phyloP scores from a whole-genome alignment of 2,797 vertebrate genomes.

The Eleutherodactylus coqui region DNA sequence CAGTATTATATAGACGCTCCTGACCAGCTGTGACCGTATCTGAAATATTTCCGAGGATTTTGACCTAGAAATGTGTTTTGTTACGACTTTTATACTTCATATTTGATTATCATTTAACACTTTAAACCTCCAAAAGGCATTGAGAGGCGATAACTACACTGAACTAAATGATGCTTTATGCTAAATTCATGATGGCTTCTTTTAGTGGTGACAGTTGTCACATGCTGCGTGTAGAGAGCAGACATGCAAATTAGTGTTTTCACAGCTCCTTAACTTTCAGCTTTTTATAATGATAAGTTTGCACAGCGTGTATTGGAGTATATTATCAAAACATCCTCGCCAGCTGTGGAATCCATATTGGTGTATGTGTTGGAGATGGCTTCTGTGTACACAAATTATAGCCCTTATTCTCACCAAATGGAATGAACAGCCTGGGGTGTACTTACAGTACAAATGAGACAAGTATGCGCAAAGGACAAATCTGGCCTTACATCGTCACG shows the following conservation, averaged over 20 bases:
- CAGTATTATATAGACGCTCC: not conserved
- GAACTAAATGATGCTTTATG: not conserved
- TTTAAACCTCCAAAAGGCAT: not conserved
- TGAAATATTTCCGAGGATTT: not conserved
- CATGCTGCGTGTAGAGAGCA: not conserved
- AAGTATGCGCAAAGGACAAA: not conserved
- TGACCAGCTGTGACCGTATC: not conserved
- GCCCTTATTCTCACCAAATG: not conserved
- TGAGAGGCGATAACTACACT: not conserved
- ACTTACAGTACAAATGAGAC: not conserved
- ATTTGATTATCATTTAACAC: not conserved
- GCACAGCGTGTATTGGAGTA: not conserved
- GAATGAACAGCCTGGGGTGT: not conserved
- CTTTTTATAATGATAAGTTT: slow-evolving; percentile 34
- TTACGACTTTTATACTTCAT: not conserved
- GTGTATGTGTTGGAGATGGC: not conserved
- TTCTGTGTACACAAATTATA: not conserved
- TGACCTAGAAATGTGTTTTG: not conserved
- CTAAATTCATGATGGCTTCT: not conserved
- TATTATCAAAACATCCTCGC: not conserved
- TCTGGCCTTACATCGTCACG: not conserved
- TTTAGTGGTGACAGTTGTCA: slow-evolving; percentile 3
- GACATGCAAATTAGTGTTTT: slow-evolving; percentile 27
- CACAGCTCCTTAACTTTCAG: slow-evolving; percentile 23
- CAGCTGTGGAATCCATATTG: not conserved